These are phyloP conservation scores for Dendrocopos noguchii DNA, from an alignment of 2,113 vertebrate genomes.

Conservation along the genomic window DNA sequence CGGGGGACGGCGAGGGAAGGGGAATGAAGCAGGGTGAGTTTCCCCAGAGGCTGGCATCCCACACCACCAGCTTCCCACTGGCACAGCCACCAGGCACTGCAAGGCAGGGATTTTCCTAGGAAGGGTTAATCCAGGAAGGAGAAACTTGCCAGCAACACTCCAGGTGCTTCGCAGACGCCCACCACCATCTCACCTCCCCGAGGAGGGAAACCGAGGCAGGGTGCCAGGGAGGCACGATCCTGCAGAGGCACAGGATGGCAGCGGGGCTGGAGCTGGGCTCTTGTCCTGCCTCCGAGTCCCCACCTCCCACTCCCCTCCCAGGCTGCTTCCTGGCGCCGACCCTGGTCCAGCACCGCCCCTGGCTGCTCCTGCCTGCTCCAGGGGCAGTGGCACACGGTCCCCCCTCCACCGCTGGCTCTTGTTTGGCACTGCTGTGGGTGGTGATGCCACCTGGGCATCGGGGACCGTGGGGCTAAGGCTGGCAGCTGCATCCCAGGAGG, in stretches of 20 bases:
- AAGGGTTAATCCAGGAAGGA: slow-evolving; percentile 5
- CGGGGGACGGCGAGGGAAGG: neutral
- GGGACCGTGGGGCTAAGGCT: neutral
- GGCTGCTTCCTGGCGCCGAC: neutral
- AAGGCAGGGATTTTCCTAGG: neutral
- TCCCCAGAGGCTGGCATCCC: neutral
- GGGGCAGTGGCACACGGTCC: fast-evolving
- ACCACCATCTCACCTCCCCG: neutral
- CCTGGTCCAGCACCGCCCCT: neutral
- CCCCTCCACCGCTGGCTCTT: neutral
- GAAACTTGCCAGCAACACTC: slow-evolving; percentile 33
- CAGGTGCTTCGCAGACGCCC: neutral
- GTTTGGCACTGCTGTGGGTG: neutral
- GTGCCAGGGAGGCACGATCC: fast-evolving
- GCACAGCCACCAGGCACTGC: neutral
- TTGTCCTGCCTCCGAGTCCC: fast-evolving
- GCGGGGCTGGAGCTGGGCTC: neutral
- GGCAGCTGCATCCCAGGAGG: fast-evolving
- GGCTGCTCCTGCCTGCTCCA: neutral
- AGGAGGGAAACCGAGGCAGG: slow-evolving; percentile 7
- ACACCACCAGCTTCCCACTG: neutral
- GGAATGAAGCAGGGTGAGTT: neutral
- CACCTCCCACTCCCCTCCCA: fast-evolving
- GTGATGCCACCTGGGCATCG: fast-evolving
- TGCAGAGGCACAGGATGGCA: neutral